A percentile compares a stretch with the other conserved stretches of the same genome.
phyloP scores from a whole-genome alignment of 23 tunicate species.

The Trididemnum miniatum region DNA sequence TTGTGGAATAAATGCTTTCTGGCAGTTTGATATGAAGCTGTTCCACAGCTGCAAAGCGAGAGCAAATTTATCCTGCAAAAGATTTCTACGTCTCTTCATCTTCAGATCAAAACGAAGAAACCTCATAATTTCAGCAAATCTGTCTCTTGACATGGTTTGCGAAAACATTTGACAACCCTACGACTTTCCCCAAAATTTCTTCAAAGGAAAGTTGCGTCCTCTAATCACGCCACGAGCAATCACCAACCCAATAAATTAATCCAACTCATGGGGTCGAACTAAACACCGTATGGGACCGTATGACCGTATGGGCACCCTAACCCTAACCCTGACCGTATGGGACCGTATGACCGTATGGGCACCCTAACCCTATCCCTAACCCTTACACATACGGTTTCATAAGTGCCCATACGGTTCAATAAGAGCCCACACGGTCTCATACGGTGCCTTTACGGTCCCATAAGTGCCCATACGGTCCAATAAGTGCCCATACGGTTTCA shows the following conservation, averaged over 20 bases:
- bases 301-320: too few relatives aligned
- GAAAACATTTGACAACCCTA: conserved; percentile 13
- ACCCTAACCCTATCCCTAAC: too few relatives aligned
- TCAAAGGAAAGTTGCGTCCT: conserved; percentile 6
- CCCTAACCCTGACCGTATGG: too few relatives aligned
- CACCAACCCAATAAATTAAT: conserved; percentile 20
- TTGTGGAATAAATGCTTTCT: conserved; percentile 10
- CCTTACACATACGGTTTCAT: too few relatives aligned
- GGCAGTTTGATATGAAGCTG: conserved; percentile 10
- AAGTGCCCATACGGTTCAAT: too few relatives aligned
- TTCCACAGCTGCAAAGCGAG: conserved; percentile 30
- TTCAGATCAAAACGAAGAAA: conserved; percentile 16
- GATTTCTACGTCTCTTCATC: conserved; percentile 11
- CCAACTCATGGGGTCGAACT: conserved; percentile 42
- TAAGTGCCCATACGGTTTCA: too few relatives aligned
- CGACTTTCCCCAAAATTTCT: background rate
- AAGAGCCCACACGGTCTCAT: too few relatives aligned
- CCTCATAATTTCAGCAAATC: conserved; percentile 24
- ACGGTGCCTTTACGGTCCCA: too few relatives aligned
- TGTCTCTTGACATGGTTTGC: conserved; percentile 4
- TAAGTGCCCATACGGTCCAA: too few relatives aligned
- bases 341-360: too few relatives aligned
- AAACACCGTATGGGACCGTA: too few relatives aligned
- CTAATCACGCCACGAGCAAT: conserved; percentile 24
- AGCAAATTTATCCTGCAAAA: conserved; percentile 9